Evolutionary conservation across 2,888 invertebrate species (phyloP).

Genomic region (Aspidiotus destructor): DNA sequence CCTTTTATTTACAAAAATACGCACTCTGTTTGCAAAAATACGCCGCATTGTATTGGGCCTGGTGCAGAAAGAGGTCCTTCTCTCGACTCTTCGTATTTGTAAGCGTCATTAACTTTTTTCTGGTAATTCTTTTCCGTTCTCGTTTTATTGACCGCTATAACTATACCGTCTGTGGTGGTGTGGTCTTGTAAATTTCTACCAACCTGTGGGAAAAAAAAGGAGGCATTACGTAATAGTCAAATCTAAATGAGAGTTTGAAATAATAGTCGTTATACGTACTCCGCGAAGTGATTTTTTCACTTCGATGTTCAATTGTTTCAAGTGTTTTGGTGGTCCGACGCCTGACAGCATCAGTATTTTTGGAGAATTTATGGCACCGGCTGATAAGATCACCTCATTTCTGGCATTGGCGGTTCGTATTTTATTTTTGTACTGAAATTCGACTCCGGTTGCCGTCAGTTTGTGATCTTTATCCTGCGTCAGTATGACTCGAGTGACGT

Average conservation of each 20-base stretch:
- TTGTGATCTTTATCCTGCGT: constrained; percentile 41
- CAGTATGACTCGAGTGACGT: constrained; percentile 52
- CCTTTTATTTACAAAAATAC: not conserved
- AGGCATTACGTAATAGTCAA: too few species aligned
- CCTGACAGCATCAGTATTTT: constrained; percentile 57
- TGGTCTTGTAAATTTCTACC: constrained; percentile 68
- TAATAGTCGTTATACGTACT: constrained; percentile 22
- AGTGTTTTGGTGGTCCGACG: constrained; percentile 52
- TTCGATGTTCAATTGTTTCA: constrained; percentile 47
- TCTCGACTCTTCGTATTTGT: constrained; percentile 36
- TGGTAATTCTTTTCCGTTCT: constrained; percentile 37
- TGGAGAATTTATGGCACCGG: constrained; percentile 52
- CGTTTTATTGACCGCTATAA: constrained; percentile 45
- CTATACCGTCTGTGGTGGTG: constrained; percentile 53
- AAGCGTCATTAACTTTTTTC: constrained; percentile 36
- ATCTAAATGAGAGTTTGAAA: not conserved
- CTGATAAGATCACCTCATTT: constrained; percentile 55
- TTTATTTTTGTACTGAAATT: constrained; percentile 46
- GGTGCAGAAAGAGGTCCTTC: constrained; percentile 43
- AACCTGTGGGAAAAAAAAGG: constrained; percentile 44
- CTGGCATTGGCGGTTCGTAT: constrained; percentile 43
- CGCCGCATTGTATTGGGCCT: constrained; percentile 49
- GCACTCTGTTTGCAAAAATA: constrained; percentile 53
- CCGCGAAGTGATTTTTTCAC: constrained; percentile 52
- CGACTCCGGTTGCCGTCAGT: constrained; percentile 45